Percentiles rank a stretch among this genome's conserved stretches.
These are phyloP conservation scores for Leucophenga montana DNA, from an alignment of 2,888 invertebrate genomes.

Conservation along the genomic window DNA sequence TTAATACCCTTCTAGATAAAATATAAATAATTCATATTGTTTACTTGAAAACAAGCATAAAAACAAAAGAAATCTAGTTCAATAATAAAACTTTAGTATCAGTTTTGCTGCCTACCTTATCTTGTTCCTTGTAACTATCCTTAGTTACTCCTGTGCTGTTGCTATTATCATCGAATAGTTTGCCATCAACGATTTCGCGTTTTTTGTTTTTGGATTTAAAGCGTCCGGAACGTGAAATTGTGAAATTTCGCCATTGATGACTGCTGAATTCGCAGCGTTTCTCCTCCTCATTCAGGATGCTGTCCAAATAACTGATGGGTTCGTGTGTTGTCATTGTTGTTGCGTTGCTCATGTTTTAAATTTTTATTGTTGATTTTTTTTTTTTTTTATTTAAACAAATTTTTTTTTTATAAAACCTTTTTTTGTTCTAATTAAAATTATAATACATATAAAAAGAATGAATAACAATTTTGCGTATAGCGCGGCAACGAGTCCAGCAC, in stretches of 20 bases:
- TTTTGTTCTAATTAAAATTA: not conserved
- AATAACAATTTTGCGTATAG: not conserved
- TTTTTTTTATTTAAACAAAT: not conserved
- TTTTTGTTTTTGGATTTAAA: constrained; percentile 76
- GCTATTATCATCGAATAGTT: constrained; percentile 73
- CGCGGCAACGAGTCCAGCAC: constrained; percentile 8
- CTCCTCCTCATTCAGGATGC: constrained; percentile 70
- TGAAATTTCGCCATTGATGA: constrained; percentile 72
- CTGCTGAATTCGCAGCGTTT: constrained; percentile 69
- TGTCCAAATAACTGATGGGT: constrained; percentile 71
- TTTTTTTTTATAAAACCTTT: constrained; percentile 10
- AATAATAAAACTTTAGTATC: constrained; percentile 26
- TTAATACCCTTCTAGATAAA: constrained; percentile 28
- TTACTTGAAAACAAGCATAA: constrained; percentile 38
- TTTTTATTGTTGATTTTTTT: constrained; percentile 1
- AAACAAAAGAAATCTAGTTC: no score
- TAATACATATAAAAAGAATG: no score
- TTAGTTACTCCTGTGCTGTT: constrained; percentile 7
- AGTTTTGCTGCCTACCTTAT: constrained; percentile 30
- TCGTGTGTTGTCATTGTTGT: constrained; percentile 62
- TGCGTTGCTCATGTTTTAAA: constrained; percentile 48
- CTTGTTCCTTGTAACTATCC: constrained; percentile 35
- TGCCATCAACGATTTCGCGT: constrained; percentile 75
- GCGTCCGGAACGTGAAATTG: constrained; percentile 78
- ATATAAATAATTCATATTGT: constrained; percentile 41